Evolutionary conservation across 2,888 invertebrate genomes (phyloP), one percentile per base, ranked within the genome.

Genomic region (Papilio elwesi): DNA sequence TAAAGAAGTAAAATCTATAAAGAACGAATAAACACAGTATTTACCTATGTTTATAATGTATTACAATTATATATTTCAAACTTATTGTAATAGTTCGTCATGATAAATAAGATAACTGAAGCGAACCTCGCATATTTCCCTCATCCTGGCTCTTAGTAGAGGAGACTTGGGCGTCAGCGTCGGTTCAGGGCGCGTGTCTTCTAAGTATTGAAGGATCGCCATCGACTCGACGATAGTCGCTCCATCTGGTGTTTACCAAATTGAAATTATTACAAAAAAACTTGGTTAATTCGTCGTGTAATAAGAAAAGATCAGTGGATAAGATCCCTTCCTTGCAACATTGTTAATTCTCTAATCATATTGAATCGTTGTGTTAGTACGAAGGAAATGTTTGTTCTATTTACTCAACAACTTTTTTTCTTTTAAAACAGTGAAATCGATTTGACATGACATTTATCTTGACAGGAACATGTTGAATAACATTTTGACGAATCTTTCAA

Each of bases 201-300:
- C 96, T 69, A 96, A 81, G 81, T 96, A 97, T 80, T 96, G 96
- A 76, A 96, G 87, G 48, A 97, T 96, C 76, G 95, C 93, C 87
- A 94, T 90, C 59, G 95, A 92, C 62, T 92, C 93, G 69, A 91
- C 84, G 47, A 92, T 74, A 0, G 90, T 91, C 26, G 75, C 84
- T 48, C 89, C 89, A 83, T 92, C 91, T 94, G 79, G n/a, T 49
- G 12, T 72, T n/a, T 38, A n/a, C 63, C 26, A 16, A 63, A 36
- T 49, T 0, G 6, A 64, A 10, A 49, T 49, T 26, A 36, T 48
- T 13, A 49, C 48, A 47, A 49, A 49, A 15, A 63, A 6, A 6
- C 11, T 9, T 43, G 38, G 3, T 15, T 16, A 48, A 16, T 48
- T 13, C 16, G 15, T 12, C 38, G 47, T 7, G 13, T 52, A 47